Evolutionary conservation across 2,888 invertebrate genomes (phyloP), one percentile per base, ranked within the genome.

Genomic region (Tillus elongatus): DNA sequence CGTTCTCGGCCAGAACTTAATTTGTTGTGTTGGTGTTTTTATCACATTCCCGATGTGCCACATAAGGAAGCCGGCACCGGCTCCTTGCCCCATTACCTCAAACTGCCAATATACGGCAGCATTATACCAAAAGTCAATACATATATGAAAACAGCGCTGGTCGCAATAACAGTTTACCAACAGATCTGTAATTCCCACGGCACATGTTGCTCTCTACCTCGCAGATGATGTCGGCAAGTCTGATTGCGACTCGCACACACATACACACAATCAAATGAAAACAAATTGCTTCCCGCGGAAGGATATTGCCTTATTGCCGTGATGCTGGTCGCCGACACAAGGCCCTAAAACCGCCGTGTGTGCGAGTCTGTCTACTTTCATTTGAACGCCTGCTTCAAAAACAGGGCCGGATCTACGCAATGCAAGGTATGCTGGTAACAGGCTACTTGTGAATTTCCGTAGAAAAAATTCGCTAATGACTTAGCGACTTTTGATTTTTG

Each of bases 51-150:
- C 37, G 49, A 36, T 44, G 41, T 36, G 36, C 48, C 47, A 38
- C 49, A 52, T 54, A 53, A 51, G 52, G 54, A 45, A 53, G 50
- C 47, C 47, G 42, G 51, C 54, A 51, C 53, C 45, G 53, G 52
- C 53, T 51, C 46, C 49, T 44, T 42, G 53, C 44, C 52, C 58
- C 56, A 59, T 59, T 59, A 58, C 57, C 53, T 54, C 53, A 54
- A 60, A 61, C 55, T 60, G 60, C 60, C 61, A 57, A 61, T 61
- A 61, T 59, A 58, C 53, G 51, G 49, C 51, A 50, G 54, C 60
- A 63, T 63, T 61, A 61, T 58, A 54, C 60, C 61, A 58, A 61
- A 61, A 61, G 60, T 60, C 62, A 60, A 63, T 63, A 62, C 60
- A 54, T 50, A 49, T 53, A 51, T 48, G 49, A 51, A 52, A 50